phyloP scores from a whole-genome alignment of 2,113 vertebrate genomes.

The Sporophila hypoxantha region DNA sequence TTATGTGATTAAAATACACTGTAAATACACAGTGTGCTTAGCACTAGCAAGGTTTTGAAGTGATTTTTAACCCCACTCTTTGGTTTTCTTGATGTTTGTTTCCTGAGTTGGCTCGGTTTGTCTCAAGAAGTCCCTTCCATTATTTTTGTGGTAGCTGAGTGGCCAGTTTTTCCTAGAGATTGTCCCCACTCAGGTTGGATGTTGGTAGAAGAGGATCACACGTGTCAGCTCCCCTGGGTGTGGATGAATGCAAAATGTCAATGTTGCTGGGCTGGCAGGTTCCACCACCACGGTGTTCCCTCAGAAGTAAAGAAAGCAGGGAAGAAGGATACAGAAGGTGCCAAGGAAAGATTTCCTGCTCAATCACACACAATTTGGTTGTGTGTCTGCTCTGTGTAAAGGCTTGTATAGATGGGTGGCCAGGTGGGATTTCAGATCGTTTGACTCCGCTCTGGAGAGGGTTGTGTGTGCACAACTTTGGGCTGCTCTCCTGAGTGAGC shows the following conservation, averaged over 20 bases:
- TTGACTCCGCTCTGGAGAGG: not conserved
- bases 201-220: not conserved
- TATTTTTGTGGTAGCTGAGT: not conserved
- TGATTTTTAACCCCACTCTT: not conserved
- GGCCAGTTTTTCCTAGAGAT: not conserved
- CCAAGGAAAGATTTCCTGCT: not conserved
- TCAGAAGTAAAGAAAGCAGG: not conserved
- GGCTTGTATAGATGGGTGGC: not conserved
- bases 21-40: constrained; percentile 16
- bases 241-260: not conserved
- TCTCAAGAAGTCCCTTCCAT: not conserved
- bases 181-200: not conserved
- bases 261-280: not conserved
- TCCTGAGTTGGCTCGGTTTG: not conserved
- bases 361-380: not conserved
- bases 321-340: not conserved
- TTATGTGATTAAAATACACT: not conserved
- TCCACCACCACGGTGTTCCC: not conserved
- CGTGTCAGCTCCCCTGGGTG: not conserved
- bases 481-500: not conserved
- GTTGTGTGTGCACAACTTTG: not conserved
- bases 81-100: not conserved
- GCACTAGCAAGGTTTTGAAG: not conserved
- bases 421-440: not conserved
- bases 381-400: not conserved